These are phyloP conservation scores for Dendrolimus pini DNA, from an alignment of 2,888 invertebrate genomes.

Conservation along the genomic window DNA sequence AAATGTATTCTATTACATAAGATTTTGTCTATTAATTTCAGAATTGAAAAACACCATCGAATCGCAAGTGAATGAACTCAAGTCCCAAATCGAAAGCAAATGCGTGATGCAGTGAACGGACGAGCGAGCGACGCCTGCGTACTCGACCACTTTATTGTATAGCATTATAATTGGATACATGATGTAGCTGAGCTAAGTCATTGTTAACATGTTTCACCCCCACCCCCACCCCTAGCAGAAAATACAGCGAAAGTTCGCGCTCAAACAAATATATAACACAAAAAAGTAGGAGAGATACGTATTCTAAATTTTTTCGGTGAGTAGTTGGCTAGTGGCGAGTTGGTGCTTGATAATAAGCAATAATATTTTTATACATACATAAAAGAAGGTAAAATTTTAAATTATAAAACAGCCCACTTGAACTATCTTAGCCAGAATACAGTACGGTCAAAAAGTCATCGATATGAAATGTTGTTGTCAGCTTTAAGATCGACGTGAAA, in stretches of 20 bases:
- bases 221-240: conserved; percentile 30
- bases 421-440: background rate
- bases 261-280: conserved; percentile 28
- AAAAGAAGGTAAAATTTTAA: conserved; percentile 30
- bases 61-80: conserved; percentile 97
- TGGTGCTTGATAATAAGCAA: conserved; percentile 75
- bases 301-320: conserved; percentile 62
- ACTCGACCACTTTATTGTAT: conserved; percentile 20
- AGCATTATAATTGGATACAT: conserved; percentile 55
- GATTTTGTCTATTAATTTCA: conserved; percentile 70
- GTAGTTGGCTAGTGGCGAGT: conserved; percentile 72
- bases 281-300: conserved; percentile 57
- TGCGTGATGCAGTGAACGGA: conserved; percentile 93
- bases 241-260: conserved; percentile 53
- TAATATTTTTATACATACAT: conserved; percentile 77
- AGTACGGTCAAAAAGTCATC: conserved; percentile 60
- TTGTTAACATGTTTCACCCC: conserved; percentile 46
- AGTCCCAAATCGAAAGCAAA: conserved; percentile 97
- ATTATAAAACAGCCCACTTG: conserved; percentile 28
- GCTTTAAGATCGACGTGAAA: conserved; percentile 5
- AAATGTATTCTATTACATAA: no score
- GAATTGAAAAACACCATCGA: conserved; percentile 98
- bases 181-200: conserved; percentile 70
- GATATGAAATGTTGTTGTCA: conserved; percentile 21
- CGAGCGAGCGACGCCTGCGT: conserved; percentile 17